Percentiles rank a stretch among this genome's conserved stretches.
Evolutionary conservation across 2,888 invertebrate species (phyloP).

Genomic region (Carpatolechia fugitivella): DNA sequence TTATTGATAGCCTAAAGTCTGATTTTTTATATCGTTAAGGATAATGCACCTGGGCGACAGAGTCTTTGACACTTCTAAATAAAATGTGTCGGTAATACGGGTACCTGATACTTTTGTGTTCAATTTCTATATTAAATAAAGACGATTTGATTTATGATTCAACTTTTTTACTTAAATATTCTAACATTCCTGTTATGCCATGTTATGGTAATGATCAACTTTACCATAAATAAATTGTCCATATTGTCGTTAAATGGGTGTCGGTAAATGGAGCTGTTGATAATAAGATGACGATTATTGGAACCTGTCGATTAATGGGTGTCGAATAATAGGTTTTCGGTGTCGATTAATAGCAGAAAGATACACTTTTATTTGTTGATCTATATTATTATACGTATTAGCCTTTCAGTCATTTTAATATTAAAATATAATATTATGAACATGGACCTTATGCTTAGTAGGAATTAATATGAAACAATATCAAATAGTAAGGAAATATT

Average conservation of each 20-base stretch:
- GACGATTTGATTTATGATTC: conserved; percentile 7
- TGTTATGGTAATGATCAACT: not conserved
- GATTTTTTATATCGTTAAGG: too few relatives aligned
- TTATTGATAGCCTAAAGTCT: too few relatives aligned
- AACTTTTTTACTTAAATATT: not conserved
- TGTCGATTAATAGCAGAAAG: conserved; percentile 15
- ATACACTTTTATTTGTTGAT: not conserved
- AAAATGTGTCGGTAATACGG: too few relatives aligned
- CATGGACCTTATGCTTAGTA: conserved; percentile 8
- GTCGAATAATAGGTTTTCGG: conserved; percentile 17
- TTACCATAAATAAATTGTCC: conserved; percentile 6
- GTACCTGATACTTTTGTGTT: not conserved
- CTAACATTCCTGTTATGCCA: not conserved
- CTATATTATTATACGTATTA: not conserved
- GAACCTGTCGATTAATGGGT: conserved; percentile 19
- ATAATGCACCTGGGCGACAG: too few relatives aligned
- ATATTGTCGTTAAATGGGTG: conserved; percentile 14
- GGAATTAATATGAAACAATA: not conserved
- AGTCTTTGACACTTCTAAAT: too few relatives aligned
- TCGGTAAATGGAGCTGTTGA: conserved; percentile 15
- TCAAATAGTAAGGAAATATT: conserved; percentile 15
- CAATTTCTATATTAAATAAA: conserved; percentile 15
- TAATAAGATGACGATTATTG: conserved; percentile 18
- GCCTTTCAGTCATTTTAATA: conserved; percentile 13
- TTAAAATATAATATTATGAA: conserved; percentile 16